Base-by-base conservation (phyloP, 1,140 invertebrate genomes). In the Camponotus pennsylvanicus region DNA sequence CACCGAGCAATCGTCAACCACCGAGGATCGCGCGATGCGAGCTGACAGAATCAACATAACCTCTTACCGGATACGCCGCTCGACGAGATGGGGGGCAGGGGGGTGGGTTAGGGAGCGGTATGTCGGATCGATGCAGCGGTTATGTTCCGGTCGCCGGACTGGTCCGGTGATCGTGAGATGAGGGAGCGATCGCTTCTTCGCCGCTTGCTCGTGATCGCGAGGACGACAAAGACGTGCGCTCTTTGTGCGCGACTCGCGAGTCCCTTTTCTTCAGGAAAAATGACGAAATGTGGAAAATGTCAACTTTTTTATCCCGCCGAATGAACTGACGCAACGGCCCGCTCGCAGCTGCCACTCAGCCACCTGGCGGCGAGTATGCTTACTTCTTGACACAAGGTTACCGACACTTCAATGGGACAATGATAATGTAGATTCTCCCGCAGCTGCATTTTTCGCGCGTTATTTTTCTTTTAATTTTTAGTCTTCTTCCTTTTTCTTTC, bases 81-180 rank as follows among this genome's bases (percentile, higher is more conserved):
- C 6, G 18, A 11, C 13, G 34, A 61, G 21, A 11, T 45, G 21
- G 59, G 8, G 9, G 52, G 5, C 7, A n/a, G 37, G 21, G n/a
- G 2, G n/a, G 71, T 37, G 11, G 21, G 7, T 0, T 21, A 64
- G 11, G 42, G 27, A 66, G 61, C 49, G 34, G 45, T 42, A 11
- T 59, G 6, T 57, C 49, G 45, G 66, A 80, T 80, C 78, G 52
- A 80, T 80, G 70, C 49, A 59, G 21, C 64, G 64, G 34, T 80
- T 80, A 57, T 27, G 13, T 59, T 27, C 27, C 32, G 76, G 42
- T 40, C 52, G 15, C 21, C 34, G 57, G 13, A 45, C 15, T 59
- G 13, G 15, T 42, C 49, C 34, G 15, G 21, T 37, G 66, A 40
- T 59, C 32, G 67, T 13, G 49, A 70, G 5, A 37, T 4, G 49